Evolutionary conservation across 2,888 invertebrate genomes (phyloP), one percentile per base, ranked within the genome.

Genomic region (Xanthorhoe designata): DNA sequence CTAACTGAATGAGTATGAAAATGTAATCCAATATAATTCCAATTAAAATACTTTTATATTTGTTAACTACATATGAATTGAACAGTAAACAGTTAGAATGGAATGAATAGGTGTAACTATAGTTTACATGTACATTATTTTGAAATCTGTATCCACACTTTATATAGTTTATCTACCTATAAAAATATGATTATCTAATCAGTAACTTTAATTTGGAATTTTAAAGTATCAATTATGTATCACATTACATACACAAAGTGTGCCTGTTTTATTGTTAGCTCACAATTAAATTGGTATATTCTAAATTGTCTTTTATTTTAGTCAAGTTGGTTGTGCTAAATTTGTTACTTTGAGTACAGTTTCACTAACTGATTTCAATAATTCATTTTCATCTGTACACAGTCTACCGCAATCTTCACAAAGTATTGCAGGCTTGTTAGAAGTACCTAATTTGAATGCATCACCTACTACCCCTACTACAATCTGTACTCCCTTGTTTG

Each of bases 361-460:
- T 69, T 84, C 78, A 73, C 78, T 75, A 54, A 87, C 83, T 60
- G 82, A 72, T 75, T 85, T 84, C 49, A 88, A 72, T 24, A 87
- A 71, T 54, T 82, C 78, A 77, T 92, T 89, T 70, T 84, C 87
- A 75, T 96, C 96, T 96, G 97, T 97, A 84, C 95, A 97, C 58
- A 96, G 92, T 83, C 96, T 96, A 0, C 97, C 97, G 89, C 97
- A 97, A 32, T 81, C 83, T 73, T 95, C 95, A 87, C 97, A 97
- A 38, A 96, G 87, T 74, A 95, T 95, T 80, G 96, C 96, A 65
- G 92, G 74, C 61, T 95, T 93, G 19, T 94, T 88, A 61, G 89
- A 86, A 75, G 90, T 75, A 58, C 93, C 85, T 24, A 92, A 82
- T 47, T 86, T 76, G 35, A 94, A 86, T 71, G 95, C 82, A 77